Percentiles rank a stretch among this genome's conserved stretches.
Evolutionary conservation across 2,113 vertebrate genomes (phyloP).

Genomic region (Dasyprocta punctata): DNA sequence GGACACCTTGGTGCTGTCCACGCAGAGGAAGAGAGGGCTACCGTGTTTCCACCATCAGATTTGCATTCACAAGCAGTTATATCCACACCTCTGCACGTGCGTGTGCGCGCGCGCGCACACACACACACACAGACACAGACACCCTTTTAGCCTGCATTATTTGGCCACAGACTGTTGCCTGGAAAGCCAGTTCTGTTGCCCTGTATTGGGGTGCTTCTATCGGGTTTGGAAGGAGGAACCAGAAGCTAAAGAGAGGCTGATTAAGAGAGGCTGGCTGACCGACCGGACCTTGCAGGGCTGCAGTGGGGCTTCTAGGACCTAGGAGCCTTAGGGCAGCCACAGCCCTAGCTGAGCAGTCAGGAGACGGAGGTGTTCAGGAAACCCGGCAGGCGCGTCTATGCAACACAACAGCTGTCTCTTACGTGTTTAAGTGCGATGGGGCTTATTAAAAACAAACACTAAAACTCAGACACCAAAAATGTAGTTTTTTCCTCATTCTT

Average conservation of each 20-base stretch:
- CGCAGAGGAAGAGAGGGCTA: neutral
- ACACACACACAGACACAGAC: neutral
- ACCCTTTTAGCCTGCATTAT: neutral
- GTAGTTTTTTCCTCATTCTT: neutral
- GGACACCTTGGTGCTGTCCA: neutral
- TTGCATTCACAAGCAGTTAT: neutral
- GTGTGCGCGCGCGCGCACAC: neutral
- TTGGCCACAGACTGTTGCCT: neutral
- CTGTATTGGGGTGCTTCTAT: too few species aligned
- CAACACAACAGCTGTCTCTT: fast-evolving
- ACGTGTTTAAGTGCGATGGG: neutral
- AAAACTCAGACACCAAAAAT: neutral
- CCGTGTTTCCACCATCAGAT: neutral
- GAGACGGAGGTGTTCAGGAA: neutral
- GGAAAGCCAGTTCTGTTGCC: neutral
- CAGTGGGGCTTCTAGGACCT: neutral
- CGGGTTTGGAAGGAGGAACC: neutral
- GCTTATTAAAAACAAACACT: neutral
- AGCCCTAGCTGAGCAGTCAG: neutral
- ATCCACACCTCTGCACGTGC: too few species aligned
- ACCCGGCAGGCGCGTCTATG: too few species aligned
- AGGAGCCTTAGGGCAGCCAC: too few species aligned
- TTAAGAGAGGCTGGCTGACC: too few species aligned
- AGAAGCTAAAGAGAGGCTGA: neutral
- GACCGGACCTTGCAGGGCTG: neutral